phyloP scores from a whole-genome alignment of 2,888 invertebrate genomes.

The Syrphus vitripennis region DNA sequence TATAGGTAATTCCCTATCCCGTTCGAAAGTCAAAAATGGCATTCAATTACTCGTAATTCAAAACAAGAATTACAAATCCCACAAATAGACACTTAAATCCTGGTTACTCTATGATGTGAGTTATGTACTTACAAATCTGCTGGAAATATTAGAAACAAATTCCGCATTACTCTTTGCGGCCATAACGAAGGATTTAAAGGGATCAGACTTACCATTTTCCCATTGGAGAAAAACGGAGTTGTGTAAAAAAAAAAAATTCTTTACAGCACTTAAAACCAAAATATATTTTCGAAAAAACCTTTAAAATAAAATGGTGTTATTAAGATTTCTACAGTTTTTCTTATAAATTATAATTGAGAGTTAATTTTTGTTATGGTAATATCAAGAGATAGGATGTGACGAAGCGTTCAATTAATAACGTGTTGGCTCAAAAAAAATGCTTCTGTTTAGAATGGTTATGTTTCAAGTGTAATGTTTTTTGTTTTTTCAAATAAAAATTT shows the following conservation, averaged over 20 bases:
- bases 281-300: neutral
- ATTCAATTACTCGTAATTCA: too few relatives aligned
- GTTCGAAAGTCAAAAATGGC: too few relatives aligned
- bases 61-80: too few relatives aligned
- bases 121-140: too few relatives aligned
- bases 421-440: constrained; percentile 41
- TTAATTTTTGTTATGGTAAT: constrained; percentile 14
- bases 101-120: too few relatives aligned
- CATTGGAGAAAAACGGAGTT: too few relatives aligned
- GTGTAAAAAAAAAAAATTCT: neutral
- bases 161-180: too few relatives aligned
- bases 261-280: neutral
- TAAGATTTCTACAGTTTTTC: neutral
- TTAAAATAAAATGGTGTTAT: neutral
- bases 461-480: neutral
- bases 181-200: too few relatives aligned
- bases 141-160: too few relatives aligned
- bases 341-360: neutral
- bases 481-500: neutral
- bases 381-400: constrained; percentile 16
- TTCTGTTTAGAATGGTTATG: constrained; percentile 44
- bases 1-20: too few relatives aligned
- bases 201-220: too few relatives aligned
- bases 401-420: constrained; percentile 24
- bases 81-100: too few relatives aligned